Evolutionary conservation across 2,113 vertebrate genomes (phyloP), one percentile per base, ranked within the genome.

Genomic region (Syngnathoides biaculeatus): DNA sequence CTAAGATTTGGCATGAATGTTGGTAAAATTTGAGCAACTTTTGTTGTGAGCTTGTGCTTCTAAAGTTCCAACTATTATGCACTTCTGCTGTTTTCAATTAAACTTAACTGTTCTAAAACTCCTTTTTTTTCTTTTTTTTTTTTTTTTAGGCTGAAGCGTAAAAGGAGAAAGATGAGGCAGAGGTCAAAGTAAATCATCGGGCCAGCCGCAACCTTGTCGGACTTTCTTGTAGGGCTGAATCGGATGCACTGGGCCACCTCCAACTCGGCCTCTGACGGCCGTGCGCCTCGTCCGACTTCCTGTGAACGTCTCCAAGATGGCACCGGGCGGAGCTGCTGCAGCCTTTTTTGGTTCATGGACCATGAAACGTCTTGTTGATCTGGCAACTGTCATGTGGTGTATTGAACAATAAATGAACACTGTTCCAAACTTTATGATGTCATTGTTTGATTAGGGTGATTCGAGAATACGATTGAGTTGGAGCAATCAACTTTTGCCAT

Each of bases 161-260:
- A 98, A 90, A 95, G 95, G 86, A 84, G 95, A 87, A 98, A 96
- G 95, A 98, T 98, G 95, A 94, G 95, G 91, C 95, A 96, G 88
- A 95, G 95, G 93, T 96, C 95, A 52, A 96, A 96, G 92, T 98
- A 94, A 91, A 78, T 79, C 79, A 74, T 76, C 79, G 27, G 4
- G 2, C 40, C 69, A 72, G 86, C 81, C 86, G 82, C 71, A 47
- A 58, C 72, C 77, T 1, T 1, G 20, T 84, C 62, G 0, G 64
- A 63, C 59, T 74, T 48, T 58, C 39, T 73, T 40, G 73, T 10
- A 30, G 19, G 66, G 62, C 67, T 7, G 55, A 73, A 57, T 45
- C 55, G 56, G 74, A 65, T 58, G 38, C 5, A 8, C 12, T 35
- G 39, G 35, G 20, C 42, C 2, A 26, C 35, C n/a, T 53, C 40